Evolutionary conservation across 1,140 invertebrate genomes (phyloP).

Genomic region (Dendrolimus kikuchii): DNA sequence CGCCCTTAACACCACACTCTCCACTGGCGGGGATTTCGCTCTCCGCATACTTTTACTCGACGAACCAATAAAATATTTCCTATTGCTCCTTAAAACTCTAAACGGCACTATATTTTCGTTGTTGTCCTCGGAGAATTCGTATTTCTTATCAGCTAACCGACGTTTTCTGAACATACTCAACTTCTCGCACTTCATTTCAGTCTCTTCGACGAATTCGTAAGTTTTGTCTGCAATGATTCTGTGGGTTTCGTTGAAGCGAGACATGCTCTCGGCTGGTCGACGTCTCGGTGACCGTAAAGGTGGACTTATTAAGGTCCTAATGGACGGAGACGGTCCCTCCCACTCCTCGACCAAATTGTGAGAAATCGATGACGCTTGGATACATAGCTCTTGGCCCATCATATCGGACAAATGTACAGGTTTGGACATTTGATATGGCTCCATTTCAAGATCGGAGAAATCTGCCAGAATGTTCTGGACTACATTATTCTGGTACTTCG

Average conservation of each 20-base stretch:
- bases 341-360: constrained; percentile 67
- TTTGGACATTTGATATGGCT: constrained; percentile 53
- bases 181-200: constrained; percentile 85
- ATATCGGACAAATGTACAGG: constrained; percentile 63
- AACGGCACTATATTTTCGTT: constrained; percentile 89
- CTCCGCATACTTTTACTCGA: constrained; percentile 42
- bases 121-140: constrained; percentile 91
- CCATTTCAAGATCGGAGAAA: constrained; percentile 67
- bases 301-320: constrained; percentile 64
- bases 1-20: constrained; percentile 55
- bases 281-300: constrained; percentile 61
- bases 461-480: constrained; percentile 68
- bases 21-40: constrained; percentile 60
- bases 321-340: constrained; percentile 66
- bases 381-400: constrained; percentile 66
- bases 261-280: constrained; percentile 66
- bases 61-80: constrained; percentile 66
- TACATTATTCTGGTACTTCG: constrained; percentile 61
- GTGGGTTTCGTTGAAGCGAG: constrained; percentile 72
- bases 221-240: constrained; percentile 80
- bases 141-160: constrained; percentile 91
- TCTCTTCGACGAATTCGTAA: constrained; percentile 89
- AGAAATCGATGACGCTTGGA: constrained; percentile 66
- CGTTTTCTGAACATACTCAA: constrained; percentile 86
- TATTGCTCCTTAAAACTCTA: constrained; percentile 71